Evolutionary conservation across 1,140 invertebrate species (phyloP).

Genomic region (Brachionus plicatilis): DNA sequence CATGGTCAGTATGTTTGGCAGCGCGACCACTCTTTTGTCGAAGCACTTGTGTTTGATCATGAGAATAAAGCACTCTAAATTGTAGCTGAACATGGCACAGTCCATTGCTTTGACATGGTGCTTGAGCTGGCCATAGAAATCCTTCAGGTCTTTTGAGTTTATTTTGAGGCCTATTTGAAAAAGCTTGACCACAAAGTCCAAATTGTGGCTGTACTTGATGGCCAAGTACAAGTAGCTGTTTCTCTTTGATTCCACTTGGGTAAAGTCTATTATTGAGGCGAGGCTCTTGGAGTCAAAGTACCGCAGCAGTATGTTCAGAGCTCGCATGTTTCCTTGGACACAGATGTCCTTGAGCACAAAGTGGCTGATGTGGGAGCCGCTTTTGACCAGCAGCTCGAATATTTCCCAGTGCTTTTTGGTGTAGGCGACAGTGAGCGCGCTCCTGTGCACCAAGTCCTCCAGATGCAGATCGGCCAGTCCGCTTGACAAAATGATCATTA

Average conservation of each 20-base stretch:
- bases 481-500: conserved; percentile 12
- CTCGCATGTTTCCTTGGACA: background rate
- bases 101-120: background rate
- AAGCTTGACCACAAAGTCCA: background rate
- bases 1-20: background rate
- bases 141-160: conserved; percentile 22
- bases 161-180: background rate
- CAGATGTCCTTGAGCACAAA: conserved; percentile 23
- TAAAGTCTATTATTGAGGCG: background rate
- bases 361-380: conserved; percentile 1
- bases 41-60: conserved; percentile 5
- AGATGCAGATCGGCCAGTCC: conserved; percentile 7
- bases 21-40: background rate
- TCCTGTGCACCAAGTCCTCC: background rate
- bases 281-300: conserved; percentile 15
- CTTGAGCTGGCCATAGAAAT: background rate
- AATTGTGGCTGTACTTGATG: background rate
- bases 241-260: background rate
- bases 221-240: conserved; percentile 21
- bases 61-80: conserved; percentile 20
- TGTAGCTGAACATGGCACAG: background rate
- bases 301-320: background rate
- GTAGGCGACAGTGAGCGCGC: background rate
- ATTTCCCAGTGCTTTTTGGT: conserved; percentile 13
- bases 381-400: conserved; percentile 26